Conservation (phyloP, 2,797 vertebrate genomes). For the Silurus aristotelis region DNA sequence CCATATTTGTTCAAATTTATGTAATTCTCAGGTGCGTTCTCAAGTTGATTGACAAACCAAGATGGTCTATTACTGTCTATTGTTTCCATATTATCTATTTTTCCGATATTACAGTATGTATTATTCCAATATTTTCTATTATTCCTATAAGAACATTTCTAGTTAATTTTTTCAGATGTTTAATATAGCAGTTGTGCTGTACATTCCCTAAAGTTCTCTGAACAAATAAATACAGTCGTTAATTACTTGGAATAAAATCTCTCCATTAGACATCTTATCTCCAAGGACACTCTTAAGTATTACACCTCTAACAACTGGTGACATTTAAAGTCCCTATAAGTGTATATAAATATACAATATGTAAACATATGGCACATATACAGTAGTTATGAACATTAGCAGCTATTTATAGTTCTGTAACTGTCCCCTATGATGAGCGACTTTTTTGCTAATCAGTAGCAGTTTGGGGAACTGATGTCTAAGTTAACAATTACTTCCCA, state of each 20-base stretch:
- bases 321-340: background rate
- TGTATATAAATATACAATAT: too few relatives aligned
- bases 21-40: slow-evolving; percentile 71
- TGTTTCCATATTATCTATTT: too few relatives aligned
- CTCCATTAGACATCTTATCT: background rate
- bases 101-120: too few relatives aligned
- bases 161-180: background rate
- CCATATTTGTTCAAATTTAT: slow-evolving; percentile 65
- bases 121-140: too few relatives aligned
- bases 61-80: slow-evolving; percentile 7
- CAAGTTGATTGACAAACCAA: slow-evolving; percentile 65
- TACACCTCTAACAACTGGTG: background rate
- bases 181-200: background rate
- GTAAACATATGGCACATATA: too few relatives aligned
- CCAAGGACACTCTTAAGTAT: background rate
- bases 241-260: background rate
- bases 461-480: background rate
- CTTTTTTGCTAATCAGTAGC: background rate
- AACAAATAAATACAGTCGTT: background rate
- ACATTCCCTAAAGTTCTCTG: background rate
- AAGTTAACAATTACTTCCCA: background rate
- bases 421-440: background rate
- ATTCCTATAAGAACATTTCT: too few relatives aligned
- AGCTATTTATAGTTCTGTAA: background rate
- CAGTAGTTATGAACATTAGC: background rate